Base-by-base conservation (phyloP, 2,113 vertebrate species). In the Carettochelys insculpta region DNA sequence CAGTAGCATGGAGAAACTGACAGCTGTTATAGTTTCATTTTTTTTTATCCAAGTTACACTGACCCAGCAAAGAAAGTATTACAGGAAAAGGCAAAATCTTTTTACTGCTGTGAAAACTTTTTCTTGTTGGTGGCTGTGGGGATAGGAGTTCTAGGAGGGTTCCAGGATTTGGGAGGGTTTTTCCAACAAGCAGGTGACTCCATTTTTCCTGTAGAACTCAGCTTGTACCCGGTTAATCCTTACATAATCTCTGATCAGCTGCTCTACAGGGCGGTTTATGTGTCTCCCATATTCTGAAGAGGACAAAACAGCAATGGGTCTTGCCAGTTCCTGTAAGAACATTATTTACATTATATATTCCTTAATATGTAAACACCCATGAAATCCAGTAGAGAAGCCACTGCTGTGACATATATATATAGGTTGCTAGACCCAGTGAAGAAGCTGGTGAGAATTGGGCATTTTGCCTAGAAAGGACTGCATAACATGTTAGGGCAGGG, bases 151-250 rank as follows among this genome's bases (percentile, higher is more conserved):
- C 97, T 93, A 97, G 48, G 83, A 53, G 1, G 96, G 94, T n/a
- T 85, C 4, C 8, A 94, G 75, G 82, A 93, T 92, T 77, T 93
- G 90, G 41, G 96, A 93, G 86, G 86, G 84, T 0, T 96, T 92
- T n/a, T 51, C 94, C 52, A 83, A 5, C 43, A 96, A 80, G 83
- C 95, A 83, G 19, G 85, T 51, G 58, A 90, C 82, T 54, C 92
- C 95, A 0, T 95, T 97, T 93, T 97, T 97, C n/a, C 97, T 79
- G 1, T 97, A 98, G 95, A 98, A 96, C 75, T 98, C 98, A 0
- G 90, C 50, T 4, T 90, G 47, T 38, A 98, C 1, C 0, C 80
- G 94, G 43, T 92, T 84, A 75, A 92, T 87, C 1, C 82, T 96
- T 11, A 29, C 54, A 0, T 97, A 54, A 11, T 93, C 97, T 27